A percentile compares a stretch with the other conserved stretches of the same genome.
Evolutionary conservation across 2,888 invertebrate genomes (phyloP).

Genomic region (Pseudoips prasinana): DNA sequence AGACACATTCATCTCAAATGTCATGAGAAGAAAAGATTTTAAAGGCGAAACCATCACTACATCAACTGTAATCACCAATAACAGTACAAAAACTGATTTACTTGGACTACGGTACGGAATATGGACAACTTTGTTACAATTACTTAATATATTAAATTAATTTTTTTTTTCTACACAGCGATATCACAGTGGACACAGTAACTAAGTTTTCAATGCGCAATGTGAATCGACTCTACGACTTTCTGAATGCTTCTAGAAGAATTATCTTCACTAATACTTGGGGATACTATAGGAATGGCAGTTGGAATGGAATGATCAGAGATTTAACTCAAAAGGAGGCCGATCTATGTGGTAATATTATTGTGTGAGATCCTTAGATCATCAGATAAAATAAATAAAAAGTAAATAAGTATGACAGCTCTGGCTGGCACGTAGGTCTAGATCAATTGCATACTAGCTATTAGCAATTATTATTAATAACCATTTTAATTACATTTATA

Average conservation of each 20-base stretch:
- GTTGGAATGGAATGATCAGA: conserved; percentile 59
- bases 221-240: conserved; percentile 44
- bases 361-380: too few species aligned
- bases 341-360: conserved; percentile 58
- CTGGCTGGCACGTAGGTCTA: too few species aligned
- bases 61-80: conserved; percentile 38
- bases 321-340: conserved; percentile 45
- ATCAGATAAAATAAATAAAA: too few species aligned
- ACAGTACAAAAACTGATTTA: conserved; percentile 42
- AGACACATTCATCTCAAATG: conserved; percentile 24
- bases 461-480: too few species aligned
- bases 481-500: too few species aligned
- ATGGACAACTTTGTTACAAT: not conserved
- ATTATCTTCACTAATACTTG: conserved; percentile 47
- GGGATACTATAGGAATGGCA: conserved; percentile 56
- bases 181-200: conserved; percentile 37
- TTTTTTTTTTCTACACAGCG: too few species aligned
- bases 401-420: too few species aligned
- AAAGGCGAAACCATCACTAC: conserved; percentile 29
- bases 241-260: conserved; percentile 49
- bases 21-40: conserved; percentile 52
- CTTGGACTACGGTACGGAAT: conserved; percentile 39
- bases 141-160: too few species aligned
- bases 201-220: conserved; percentile 43
- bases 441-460: too few species aligned